Evolutionary conservation across 2,888 invertebrate species (phyloP).

Genomic region (Therioaphis trifolii): DNA sequence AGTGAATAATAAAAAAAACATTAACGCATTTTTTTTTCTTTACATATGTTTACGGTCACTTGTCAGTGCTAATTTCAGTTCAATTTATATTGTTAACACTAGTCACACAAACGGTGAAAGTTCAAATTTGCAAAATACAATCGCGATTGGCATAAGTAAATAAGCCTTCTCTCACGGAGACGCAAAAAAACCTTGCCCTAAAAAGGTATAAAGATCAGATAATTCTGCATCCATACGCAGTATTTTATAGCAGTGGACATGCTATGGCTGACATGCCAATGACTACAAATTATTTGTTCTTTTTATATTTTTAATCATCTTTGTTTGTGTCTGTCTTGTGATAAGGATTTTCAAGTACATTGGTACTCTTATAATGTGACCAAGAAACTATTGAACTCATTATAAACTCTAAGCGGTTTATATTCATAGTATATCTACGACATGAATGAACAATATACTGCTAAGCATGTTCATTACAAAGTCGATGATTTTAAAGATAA

Average conservation of each 20-base stretch:
- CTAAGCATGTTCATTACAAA: too few species aligned
- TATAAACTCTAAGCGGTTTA: too few species aligned
- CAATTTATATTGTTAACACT: background rate
- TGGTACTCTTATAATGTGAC: background rate
- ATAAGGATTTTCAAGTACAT: background rate
- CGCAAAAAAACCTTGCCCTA: slow-evolving; percentile 37
- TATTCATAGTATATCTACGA: too few species aligned
- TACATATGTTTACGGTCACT: background rate
- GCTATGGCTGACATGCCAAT: slow-evolving; percentile 6
- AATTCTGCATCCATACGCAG: slow-evolving; percentile 21
- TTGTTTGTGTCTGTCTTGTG: background rate
- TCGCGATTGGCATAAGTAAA: slow-evolving; percentile 49
- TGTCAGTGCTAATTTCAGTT: slow-evolving; percentile 18
- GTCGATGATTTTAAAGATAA: too few species aligned
- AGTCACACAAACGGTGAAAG: slow-evolving; percentile 40
- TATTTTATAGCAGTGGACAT: slow-evolving; percentile 49
- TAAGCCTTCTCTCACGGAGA: slow-evolving; percentile 23
- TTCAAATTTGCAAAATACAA: slow-evolving; percentile 53
- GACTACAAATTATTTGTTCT: slow-evolving; percentile 40
- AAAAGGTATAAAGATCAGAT: slow-evolving; percentile 53
- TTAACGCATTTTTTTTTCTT: background rate
- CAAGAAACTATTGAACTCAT: background rate
- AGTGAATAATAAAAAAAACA: background rate
- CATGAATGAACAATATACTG: too few species aligned
- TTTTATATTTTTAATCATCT: slow-evolving; percentile 8